Percentiles rank a stretch among this genome's conserved stretches.
Evolutionary conservation across 2,113 vertebrate species (phyloP).

Genomic region (Sorex araneus): DNA sequence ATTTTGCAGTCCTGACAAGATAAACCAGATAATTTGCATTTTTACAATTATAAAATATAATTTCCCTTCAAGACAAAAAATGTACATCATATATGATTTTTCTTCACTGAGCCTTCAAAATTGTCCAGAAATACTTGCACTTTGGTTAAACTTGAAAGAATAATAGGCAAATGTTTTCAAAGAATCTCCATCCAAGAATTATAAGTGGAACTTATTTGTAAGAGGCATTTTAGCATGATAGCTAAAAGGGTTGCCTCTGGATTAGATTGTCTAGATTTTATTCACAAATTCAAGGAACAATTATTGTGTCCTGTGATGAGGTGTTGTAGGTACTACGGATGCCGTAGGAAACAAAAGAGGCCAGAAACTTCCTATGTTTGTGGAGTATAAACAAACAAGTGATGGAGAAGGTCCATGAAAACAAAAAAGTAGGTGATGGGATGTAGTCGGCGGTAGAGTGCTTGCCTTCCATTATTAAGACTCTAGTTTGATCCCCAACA

Average conservation of each 20-base stretch:
- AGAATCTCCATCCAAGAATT: neutral
- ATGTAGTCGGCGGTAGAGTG: too few relatives aligned
- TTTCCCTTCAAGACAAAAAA: conserved; percentile 19
- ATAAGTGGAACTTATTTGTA: neutral
- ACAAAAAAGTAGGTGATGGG: too few relatives aligned
- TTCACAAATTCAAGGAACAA: neutral
- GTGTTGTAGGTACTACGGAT: neutral
- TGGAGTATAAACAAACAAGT: neutral
- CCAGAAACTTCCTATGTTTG: neutral
- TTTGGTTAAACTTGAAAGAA: neutral
- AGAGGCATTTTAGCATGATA: neutral
- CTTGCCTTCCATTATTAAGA: too few relatives aligned
- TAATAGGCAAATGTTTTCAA: neutral
- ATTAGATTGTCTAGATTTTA: conserved; percentile 5
- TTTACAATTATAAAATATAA: conserved; percentile 2
- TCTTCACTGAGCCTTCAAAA: conserved; percentile 9
- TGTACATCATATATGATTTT: neutral
- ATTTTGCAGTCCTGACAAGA: neutral
- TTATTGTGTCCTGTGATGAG: neutral
- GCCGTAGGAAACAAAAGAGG: neutral
- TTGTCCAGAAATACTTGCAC: neutral
- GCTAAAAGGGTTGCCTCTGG: neutral
- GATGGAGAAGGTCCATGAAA: neutral
- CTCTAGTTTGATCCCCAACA: too few relatives aligned
- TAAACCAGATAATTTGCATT: neutral